A percentile compares a stretch with the other conserved stretches of the same genome.
phyloP scores from a whole-genome alignment of 2,888 invertebrate genomes.

The Tinea trinotella region DNA sequence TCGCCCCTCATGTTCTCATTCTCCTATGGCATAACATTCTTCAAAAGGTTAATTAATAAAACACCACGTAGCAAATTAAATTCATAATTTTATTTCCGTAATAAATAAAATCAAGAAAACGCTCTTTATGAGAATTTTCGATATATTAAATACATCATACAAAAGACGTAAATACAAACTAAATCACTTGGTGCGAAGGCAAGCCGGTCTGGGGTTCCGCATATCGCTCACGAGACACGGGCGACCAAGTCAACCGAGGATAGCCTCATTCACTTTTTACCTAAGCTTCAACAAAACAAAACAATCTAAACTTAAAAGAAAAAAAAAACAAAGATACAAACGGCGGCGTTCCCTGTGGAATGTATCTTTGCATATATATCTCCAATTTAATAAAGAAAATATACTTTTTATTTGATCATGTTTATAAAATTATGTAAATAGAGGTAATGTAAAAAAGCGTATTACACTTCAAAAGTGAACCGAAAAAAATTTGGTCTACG shows the following conservation, averaged over 20 bases:
- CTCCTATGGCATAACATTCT: too few relatives aligned
- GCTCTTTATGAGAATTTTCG: slow-evolving; percentile 63
- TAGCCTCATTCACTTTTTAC: slow-evolving; percentile 50
- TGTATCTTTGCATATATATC: slow-evolving; percentile 54
- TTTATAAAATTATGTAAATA: slow-evolving; percentile 61
- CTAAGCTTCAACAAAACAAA: slow-evolving; percentile 54
- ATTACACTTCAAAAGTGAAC: slow-evolving; percentile 66
- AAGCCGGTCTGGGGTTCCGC: slow-evolving; percentile 56
- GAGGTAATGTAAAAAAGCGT: slow-evolving; percentile 66
- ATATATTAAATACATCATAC: slow-evolving; percentile 71
- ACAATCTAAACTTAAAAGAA: slow-evolving; percentile 43
- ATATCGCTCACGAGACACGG: slow-evolving; percentile 31
- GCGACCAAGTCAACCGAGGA: slow-evolving; percentile 64
- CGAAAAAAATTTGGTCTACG: slow-evolving; percentile 58
- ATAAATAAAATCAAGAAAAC: slow-evolving; percentile 70
- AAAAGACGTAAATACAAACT: slow-evolving; percentile 71
- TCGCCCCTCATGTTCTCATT: too few relatives aligned
- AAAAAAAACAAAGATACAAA: slow-evolving; percentile 55
- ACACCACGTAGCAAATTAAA: slow-evolving; percentile 65
- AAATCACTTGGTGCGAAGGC: slow-evolving; percentile 74
- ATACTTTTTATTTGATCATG: slow-evolving; percentile 62
- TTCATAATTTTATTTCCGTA: slow-evolving; percentile 70
- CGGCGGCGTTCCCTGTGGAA: slow-evolving; percentile 54
- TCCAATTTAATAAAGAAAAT: slow-evolving; percentile 47
- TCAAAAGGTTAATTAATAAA: too few relatives aligned